Conservation (phyloP, 2,113 vertebrate genomes). For the Corythaeola cristata region DNA sequence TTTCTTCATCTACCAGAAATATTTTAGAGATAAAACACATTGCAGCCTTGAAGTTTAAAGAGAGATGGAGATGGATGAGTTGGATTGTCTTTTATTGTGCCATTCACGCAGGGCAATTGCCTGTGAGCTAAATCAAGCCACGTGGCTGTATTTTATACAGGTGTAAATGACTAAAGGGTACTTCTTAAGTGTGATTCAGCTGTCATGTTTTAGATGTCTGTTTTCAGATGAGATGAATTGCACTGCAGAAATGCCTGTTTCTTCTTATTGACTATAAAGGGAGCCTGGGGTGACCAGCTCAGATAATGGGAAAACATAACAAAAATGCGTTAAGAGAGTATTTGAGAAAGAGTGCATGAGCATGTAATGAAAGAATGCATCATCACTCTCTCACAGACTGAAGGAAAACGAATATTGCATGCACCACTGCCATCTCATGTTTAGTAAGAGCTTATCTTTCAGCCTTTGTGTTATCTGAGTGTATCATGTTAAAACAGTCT, state of each 20-base stretch:
- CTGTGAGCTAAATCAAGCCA: not conserved
- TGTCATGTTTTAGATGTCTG: not conserved
- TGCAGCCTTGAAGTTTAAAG: not conserved
- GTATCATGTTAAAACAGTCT: not conserved
- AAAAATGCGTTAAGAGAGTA: not conserved
- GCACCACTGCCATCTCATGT: not conserved
- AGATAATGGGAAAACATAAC: not conserved
- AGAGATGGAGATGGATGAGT: not conserved
- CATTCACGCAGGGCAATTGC: not conserved
- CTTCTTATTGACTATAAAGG: not conserved
- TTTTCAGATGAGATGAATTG: conserved; percentile 7
- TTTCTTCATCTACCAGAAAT: not conserved
- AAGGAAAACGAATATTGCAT: not conserved
- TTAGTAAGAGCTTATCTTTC: conserved; percentile 18
- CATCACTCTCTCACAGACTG: not conserved
- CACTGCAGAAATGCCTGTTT: not conserved
- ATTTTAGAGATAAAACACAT: not conserved
- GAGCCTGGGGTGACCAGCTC: not conserved
- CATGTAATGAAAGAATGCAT: conserved; percentile 1
- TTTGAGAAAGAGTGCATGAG: not conserved
- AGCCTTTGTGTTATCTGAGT: not conserved
- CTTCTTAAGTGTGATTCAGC: not conserved
- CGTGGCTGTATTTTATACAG: not conserved
- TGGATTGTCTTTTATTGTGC: not conserved
- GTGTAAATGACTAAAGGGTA: not conserved